A percentile compares a stretch with the other conserved stretches of the same genome.
These are phyloP conservation scores for Agelastica alni DNA, from an alignment of 2,888 invertebrate genomes.

Conservation along the genomic window DNA sequence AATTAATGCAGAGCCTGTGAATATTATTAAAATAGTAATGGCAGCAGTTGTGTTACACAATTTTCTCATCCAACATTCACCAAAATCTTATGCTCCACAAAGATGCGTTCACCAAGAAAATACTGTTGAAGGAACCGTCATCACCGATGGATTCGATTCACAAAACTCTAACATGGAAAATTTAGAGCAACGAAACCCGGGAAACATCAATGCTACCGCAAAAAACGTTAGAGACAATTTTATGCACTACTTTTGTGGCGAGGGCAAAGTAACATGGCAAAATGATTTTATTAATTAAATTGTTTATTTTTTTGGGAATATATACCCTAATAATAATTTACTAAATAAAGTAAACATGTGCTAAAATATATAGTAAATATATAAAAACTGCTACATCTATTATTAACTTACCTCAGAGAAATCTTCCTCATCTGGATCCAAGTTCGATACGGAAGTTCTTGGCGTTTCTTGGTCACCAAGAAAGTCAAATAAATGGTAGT, in stretches of 20 bases:
- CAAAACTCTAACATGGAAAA: neutral
- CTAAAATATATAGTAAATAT: neutral
- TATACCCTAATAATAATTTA: too few species aligned
- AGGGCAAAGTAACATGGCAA: neutral
- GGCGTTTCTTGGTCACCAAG: slow-evolving; percentile 1
- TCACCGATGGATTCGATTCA: neutral
- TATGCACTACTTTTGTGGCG: neutral
- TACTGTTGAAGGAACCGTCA: neutral
- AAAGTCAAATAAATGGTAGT: slow-evolving; percentile 7
- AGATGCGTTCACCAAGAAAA: neutral
- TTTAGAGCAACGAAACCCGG: slow-evolving; percentile 2
- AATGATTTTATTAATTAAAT: neutral
- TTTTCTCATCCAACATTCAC: neutral
- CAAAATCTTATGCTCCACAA: neutral
- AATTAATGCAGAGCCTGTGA: neutral
- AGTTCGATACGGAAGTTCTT: neutral
- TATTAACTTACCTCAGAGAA: neutral
- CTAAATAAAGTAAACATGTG: neutral
- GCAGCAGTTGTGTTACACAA: neutral
- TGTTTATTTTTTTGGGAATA: too few species aligned
- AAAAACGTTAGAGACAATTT: neutral
- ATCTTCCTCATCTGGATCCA: slow-evolving; percentile 1
- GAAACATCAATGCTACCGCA: neutral
- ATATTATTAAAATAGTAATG: neutral
- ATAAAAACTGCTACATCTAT: too few species aligned